Evolutionary conservation across 2,888 invertebrate species (phyloP), one percentile per base, ranked within the genome.

Genomic region (Bimastos eiseni): DNA sequence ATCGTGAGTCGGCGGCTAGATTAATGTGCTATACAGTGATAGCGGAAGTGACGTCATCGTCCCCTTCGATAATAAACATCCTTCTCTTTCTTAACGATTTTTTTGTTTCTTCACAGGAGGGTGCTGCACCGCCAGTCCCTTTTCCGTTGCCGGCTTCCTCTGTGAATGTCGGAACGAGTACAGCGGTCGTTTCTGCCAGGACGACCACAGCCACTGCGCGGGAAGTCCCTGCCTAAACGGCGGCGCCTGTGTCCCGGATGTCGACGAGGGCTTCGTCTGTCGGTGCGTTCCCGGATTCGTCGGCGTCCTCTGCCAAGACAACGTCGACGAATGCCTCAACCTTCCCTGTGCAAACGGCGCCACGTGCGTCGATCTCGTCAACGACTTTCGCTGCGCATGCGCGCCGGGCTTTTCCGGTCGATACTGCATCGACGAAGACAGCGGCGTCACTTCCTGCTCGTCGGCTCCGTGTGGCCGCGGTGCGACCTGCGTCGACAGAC

Each of bases 301-400:
- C 21, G 96, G 96, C 30, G 90, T 93, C 21, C 92, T 94, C 30
- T 95, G 95, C 91, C 89, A 95, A 92, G 93, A 93, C 90, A 97
- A 97, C 94, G 98, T 98, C 41, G 97, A 98, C 95, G 97, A 98
- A 94, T 98, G 98, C 95, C 95, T 97, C 90, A 97, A 97, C 70
- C 97, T 97, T 93, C 98, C 98, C 0, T 98, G 98, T 95, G 98
- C 98, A 90, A 98, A 98, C 95, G 98, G 98, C 83, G 99, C 98
- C 93, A 97, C 97, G 89, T 99, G 98, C 96, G 96, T 97, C 93
- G 98, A 98, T 96, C 97, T 95, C 88, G 94, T 95, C 91, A 97
- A 97, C 95, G 89, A 55, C 88, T 98, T 97, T 96, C 95, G 96
- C 92, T 99, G 99, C 96, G 96, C 97, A 92, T 99, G 99, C 95